Conservation (phyloP, 2,113 vertebrate species). For the Proteles cristata region DNA sequence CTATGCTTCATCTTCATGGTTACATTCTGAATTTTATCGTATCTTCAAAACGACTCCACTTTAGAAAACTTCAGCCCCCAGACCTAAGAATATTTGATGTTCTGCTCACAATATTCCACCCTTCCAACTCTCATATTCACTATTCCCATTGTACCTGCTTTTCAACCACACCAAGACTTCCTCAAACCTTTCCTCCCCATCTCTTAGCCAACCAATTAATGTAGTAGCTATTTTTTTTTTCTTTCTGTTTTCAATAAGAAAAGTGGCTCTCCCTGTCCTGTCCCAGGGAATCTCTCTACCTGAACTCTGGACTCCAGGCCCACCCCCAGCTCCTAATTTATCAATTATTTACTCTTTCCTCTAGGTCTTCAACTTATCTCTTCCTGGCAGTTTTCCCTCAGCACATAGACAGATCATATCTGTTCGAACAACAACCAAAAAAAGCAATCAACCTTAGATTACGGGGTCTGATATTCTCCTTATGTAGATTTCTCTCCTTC, state of each 20-base stretch:
- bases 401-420: not conserved
- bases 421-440: not conserved
- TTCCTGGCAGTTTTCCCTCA: constrained; percentile 19
- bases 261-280: not conserved
- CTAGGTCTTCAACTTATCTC: not conserved
- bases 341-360: constrained; percentile 65
- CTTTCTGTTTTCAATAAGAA: not conserved
- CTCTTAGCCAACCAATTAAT: not conserved
- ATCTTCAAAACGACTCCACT: not conserved
- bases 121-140: not conserved
- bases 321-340: not conserved
- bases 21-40: not conserved
- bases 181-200: not conserved
- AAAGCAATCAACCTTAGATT: not conserved
- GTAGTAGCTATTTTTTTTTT: not conserved
- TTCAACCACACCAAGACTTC: not conserved
- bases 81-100: not conserved
- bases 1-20: not conserved
- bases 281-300: not conserved
- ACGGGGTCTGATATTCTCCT: not conserved
- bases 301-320: constrained; percentile 49
- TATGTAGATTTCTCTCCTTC: not conserved
- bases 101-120: not conserved
- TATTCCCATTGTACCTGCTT: not conserved
- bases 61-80: not conserved